phyloP scores from a whole-genome alignment of 2,113 vertebrate genomes.

The Galemys pyrenaicus region DNA sequence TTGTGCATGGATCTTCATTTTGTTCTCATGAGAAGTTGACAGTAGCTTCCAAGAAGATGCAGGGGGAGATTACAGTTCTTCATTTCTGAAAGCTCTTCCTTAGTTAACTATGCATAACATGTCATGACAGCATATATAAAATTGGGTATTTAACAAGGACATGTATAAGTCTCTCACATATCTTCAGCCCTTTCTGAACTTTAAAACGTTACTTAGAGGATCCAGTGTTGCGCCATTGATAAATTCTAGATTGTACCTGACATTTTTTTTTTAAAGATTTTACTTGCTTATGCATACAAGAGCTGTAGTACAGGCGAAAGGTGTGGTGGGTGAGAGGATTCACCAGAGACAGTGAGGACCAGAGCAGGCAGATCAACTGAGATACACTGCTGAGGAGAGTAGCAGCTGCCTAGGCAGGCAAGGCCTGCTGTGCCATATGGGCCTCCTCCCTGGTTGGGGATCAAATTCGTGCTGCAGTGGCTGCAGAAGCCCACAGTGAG shows the following conservation, averaged over 20 bases:
- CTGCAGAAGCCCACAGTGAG: too few relatives aligned
- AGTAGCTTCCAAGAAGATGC: not conserved
- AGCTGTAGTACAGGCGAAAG: too few relatives aligned
- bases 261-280: too few relatives aligned
- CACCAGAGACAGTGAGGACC: too few relatives aligned
- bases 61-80: not conserved
- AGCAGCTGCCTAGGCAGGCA: too few relatives aligned
- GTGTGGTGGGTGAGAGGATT: too few relatives aligned
- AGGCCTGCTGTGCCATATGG: too few relatives aligned
- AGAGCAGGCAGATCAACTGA: too few relatives aligned
- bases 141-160: not conserved
- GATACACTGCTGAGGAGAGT: too few relatives aligned
- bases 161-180: not conserved
- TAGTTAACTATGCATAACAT: not conserved
- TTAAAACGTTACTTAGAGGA: slow-evolving; percentile 12
- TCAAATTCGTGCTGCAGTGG: too few relatives aligned
- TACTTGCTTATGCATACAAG: too few relatives aligned
- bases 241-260: not conserved
- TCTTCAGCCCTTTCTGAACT: not conserved
- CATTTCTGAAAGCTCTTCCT: not conserved
- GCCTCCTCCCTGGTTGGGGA: too few relatives aligned
- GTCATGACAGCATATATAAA: not conserved
- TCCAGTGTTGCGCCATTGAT: not conserved
- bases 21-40: not conserved
- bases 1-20: not conserved